Percentiles rank a stretch among this genome's conserved stretches.
Conservation (phyloP, 1,140 invertebrate genomes). For the Nylanderia fulva region DNA sequence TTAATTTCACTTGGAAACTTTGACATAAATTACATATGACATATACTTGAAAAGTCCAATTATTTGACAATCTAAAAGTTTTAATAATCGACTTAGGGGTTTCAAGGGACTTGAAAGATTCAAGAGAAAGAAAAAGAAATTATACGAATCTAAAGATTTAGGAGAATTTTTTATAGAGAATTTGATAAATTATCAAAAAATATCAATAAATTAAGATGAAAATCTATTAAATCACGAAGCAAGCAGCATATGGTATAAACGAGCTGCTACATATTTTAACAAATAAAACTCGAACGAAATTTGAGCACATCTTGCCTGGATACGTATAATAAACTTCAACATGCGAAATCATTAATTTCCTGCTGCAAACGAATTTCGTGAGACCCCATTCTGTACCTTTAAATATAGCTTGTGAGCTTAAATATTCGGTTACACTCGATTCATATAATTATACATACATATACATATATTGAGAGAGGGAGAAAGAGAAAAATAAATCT, state of each 20-base stretch:
- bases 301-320: not conserved
- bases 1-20: not conserved
- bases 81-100: not conserved
- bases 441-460: not conserved
- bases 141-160: not conserved
- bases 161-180: not conserved
- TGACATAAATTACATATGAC: not conserved
- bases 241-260: not conserved
- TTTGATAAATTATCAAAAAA: not conserved
- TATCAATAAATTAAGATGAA: not conserved
- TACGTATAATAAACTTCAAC: not conserved
- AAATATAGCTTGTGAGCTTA: constrained; percentile 27
- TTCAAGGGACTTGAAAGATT: constrained; percentile 1
- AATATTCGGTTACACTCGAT: constrained; percentile 13
- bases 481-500: not conserved
- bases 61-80: not conserved
- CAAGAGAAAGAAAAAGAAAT: too few relatives aligned
- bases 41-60: not conserved
- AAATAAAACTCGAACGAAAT: constrained; percentile 10
- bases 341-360: constrained; percentile 41
- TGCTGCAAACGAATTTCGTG: constrained; percentile 35
- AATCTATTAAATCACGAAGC: not conserved
- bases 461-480: too few relatives aligned
- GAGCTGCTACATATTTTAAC: not conserved
- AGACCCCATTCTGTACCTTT: constrained; percentile 39